These are phyloP conservation scores for Incurvaria masculella DNA, from an alignment of 2,888 invertebrate species.

Conservation along the genomic window DNA sequence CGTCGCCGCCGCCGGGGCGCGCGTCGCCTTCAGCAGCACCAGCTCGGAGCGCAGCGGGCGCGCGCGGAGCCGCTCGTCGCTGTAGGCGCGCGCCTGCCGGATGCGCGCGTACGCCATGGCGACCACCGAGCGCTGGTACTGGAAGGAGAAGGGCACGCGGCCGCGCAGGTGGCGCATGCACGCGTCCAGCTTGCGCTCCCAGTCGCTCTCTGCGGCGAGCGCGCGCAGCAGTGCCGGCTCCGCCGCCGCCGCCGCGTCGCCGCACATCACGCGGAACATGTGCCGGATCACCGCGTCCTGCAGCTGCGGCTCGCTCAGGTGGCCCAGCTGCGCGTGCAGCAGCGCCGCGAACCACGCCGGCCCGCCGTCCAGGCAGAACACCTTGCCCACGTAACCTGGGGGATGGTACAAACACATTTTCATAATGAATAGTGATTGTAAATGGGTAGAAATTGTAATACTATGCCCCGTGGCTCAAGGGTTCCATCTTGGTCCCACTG, in stretches of 20 bases:
- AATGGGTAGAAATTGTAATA: no score
- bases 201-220: slow-evolving; percentile 7
- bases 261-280: slow-evolving; percentile 26
- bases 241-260: slow-evolving; percentile 11
- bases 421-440: no score
- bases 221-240: slow-evolving; percentile 13
- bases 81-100: slow-evolving; percentile 17
- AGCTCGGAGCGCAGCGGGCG: slow-evolving; percentile 22
- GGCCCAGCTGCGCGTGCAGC: slow-evolving; percentile 15
- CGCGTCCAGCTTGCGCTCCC: slow-evolving; percentile 22
- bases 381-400: slow-evolving; percentile 35
- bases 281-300: slow-evolving; percentile 27
- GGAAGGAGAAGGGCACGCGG: slow-evolving; percentile 22
- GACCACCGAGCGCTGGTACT: slow-evolving; percentile 25
- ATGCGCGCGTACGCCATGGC: slow-evolving; percentile 22
- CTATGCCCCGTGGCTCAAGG: no score
- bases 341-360: slow-evolving; percentile 23
- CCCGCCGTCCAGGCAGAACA: slow-evolving; percentile 29
- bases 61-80: slow-evolving; percentile 8
- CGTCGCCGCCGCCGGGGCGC: background rate
- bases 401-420: no score
- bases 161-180: slow-evolving; percentile 21
- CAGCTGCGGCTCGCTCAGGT: slow-evolving; percentile 20
- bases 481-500: no score
- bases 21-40: slow-evolving; percentile 21